phyloP scores from a whole-genome alignment of 2,888 invertebrate species.

The Eristalinus aeneus region DNA sequence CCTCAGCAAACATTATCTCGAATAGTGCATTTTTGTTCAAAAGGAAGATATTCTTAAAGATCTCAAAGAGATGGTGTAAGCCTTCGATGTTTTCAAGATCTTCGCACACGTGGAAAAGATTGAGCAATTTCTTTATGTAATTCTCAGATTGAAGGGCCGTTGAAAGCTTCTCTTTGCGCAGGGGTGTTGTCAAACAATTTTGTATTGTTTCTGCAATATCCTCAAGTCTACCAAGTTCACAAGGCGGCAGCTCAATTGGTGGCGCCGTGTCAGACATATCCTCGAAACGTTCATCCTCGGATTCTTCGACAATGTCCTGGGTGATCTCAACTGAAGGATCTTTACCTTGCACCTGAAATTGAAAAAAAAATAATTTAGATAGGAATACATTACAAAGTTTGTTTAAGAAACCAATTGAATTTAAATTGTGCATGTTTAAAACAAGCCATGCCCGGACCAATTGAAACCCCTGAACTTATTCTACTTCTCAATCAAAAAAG shows the following conservation, averaged over 20 bases:
- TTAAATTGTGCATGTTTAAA: too few species aligned
- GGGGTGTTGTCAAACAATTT: constrained; percentile 92
- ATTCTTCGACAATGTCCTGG: constrained; percentile 97
- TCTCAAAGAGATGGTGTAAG: constrained; percentile 97
- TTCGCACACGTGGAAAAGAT: constrained; percentile 98
- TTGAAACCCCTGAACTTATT: too few species aligned
- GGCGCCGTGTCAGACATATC: constrained; percentile 97
- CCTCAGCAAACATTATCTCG: constrained; percentile 98
- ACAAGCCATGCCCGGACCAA: too few species aligned
- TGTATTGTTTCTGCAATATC: constrained; percentile 97
- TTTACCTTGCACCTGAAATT: constrained; percentile 95
- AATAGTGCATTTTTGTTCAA: constrained; percentile 98
- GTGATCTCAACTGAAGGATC: constrained; percentile 99
- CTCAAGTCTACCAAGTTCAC: constrained; percentile 95
- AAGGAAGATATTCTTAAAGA: constrained; percentile 99
- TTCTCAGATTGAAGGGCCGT: constrained; percentile 95
- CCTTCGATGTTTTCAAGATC: constrained; percentile 97
- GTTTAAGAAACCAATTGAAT: too few species aligned
- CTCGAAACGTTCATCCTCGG: constrained; percentile 97
- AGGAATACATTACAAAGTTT: too few species aligned
- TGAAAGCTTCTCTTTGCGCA: constrained; percentile 96
- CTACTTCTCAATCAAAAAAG: too few species aligned
- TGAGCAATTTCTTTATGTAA: constrained; percentile 96
- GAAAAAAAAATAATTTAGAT: not conserved
- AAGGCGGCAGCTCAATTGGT: constrained; percentile 96